Evolutionary conservation across 2,113 vertebrate genomes (phyloP).

Genomic region (Daubentonia madagascariensis): DNA sequence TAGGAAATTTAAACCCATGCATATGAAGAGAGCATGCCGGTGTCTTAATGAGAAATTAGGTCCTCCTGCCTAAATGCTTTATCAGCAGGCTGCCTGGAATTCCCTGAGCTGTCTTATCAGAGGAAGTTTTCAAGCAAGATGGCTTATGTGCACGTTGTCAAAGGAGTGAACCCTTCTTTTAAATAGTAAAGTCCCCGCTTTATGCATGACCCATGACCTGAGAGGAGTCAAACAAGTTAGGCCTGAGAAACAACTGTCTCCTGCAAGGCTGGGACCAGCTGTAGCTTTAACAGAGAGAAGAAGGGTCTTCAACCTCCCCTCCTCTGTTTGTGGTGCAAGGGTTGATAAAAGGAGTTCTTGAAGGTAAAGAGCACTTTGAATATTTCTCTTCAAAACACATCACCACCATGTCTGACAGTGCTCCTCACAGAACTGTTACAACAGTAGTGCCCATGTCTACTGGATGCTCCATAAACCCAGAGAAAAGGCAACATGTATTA

Average conservation of each 20-base stretch:
- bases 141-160: neutral
- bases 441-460: neutral
- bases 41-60: constrained; percentile 46
- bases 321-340: neutral
- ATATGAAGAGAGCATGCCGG: neutral
- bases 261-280: neutral
- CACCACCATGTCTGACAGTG: neutral
- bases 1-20: neutral
- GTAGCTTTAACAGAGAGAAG: neutral
- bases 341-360: neutral
- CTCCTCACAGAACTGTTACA: neutral
- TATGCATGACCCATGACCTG: neutral
- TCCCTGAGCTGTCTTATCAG: constrained; percentile 16
- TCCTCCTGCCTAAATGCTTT: neutral
- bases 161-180: neutral
- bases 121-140: constrained; percentile 12
- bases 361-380: neutral
- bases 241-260: neutral
- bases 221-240: neutral
- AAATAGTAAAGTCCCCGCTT: neutral
- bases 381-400: neutral
- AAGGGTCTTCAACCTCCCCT: neutral
- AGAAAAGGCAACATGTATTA: neutral
- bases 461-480: neutral
- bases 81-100: constrained; percentile 23